Evolutionary conservation across 1,140 invertebrate genomes (phyloP), one percentile per base, ranked within the genome.

Genomic region (Maconellicoccus hirsutus): DNA sequence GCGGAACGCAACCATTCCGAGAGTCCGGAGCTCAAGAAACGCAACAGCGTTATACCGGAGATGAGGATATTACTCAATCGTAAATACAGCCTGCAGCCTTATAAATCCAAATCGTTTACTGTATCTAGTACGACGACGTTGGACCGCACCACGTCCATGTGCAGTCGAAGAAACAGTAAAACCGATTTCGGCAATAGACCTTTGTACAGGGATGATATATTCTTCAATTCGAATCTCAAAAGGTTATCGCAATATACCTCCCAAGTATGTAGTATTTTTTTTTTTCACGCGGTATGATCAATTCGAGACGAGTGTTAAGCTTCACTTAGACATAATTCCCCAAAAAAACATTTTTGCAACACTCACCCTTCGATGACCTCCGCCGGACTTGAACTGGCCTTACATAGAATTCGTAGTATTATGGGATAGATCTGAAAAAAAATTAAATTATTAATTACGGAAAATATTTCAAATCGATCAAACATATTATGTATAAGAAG

Each of bases 121-220:
- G 42, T 52, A 3, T 52, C 42, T 19, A 52, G 42, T 52, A 52
- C 42, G 12, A 52, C 42, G 2, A 21, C 6, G 1, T 16, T 52
- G 14, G 39, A 70, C 16, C 59, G 70, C 6, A 72, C 70, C 33
- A 38, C 38, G 1, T 72, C 71, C 2, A 69, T 26, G 8, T 22
- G 19, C 14, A 63, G 69, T 42, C 23, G 69, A 78, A 42, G 79
- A 76, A 71, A 77, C 75, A 1, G 52, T 77, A 1, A 78, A 76
- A 12, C 80, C 19, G 27, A 72, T 74, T 78, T 79, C 3, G 81
- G 84, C 6, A 85, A 86, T 22, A 80, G 89, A 63, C 90, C 90
- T 19, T 82, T 93, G 76, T 92, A 93, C 78, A 82, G 91, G 73
- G 90, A 94, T 76, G 93, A 94, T 76, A 92, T 93, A 71, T 94